These are phyloP conservation scores for Beris morrisii DNA, from an alignment of 2,888 invertebrate genomes.

Conservation along the genomic window DNA sequence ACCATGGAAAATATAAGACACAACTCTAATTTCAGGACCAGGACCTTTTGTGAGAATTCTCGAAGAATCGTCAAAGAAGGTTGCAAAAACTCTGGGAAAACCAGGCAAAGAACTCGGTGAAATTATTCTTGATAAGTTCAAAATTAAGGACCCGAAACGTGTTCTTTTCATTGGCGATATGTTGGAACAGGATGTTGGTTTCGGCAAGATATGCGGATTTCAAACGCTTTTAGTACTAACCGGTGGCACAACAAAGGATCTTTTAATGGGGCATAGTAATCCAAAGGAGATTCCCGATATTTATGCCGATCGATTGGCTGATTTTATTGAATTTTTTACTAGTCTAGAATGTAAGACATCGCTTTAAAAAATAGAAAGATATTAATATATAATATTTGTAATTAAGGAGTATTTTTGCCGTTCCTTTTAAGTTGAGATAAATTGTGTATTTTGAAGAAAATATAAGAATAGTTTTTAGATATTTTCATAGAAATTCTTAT, in stretches of 20 bases:
- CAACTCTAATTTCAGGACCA: conserved; percentile 44
- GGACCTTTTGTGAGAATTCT: conserved; percentile 54
- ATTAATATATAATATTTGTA: not conserved
- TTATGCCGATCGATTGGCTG: conserved; percentile 50
- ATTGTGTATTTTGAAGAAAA: not conserved
- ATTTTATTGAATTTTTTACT: conserved; percentile 47
- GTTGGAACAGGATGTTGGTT: conserved; percentile 77
- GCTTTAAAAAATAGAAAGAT: not conserved
- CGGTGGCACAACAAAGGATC: conserved; percentile 44
- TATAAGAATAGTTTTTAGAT: not conserved
- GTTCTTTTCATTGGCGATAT: conserved; percentile 85
- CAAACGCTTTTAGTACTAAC: conserved; percentile 74
- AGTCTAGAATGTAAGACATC: conserved; percentile 32
- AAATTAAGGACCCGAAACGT: conserved; percentile 62
- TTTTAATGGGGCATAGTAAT: conserved; percentile 39
- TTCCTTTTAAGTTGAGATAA: no score
- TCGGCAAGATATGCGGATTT: conserved; percentile 71
- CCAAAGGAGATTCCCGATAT: conserved; percentile 47
- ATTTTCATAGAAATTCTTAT: not conserved
- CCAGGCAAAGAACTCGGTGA: conserved; percentile 55
- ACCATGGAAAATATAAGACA: not conserved
- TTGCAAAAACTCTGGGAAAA: conserved; percentile 55
- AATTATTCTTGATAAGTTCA: conserved; percentile 43
- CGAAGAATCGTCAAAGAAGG: conserved; percentile 48
- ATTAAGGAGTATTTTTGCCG: not conserved